Evolutionary conservation across 1,140 invertebrate genomes (phyloP), one percentile per base, ranked within the genome.

Genomic region (Brachystomella parvula): DNA sequence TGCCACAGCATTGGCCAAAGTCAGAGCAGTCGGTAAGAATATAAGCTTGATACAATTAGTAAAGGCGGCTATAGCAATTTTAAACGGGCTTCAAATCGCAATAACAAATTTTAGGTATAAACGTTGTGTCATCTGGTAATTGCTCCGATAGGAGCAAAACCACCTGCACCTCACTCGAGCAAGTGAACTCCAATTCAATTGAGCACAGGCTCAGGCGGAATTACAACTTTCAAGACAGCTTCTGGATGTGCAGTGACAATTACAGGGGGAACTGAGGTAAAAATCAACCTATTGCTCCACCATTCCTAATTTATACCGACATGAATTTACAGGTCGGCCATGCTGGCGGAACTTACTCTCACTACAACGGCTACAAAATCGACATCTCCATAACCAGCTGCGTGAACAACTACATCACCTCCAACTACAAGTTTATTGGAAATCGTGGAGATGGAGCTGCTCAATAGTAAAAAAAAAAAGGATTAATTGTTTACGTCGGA

Each of bases 281-380:
- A n/a, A n/a, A n/a, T n/a, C n/a, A n/a, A n/a, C 21, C 31, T 28
- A 58, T 31, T 59, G 31, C 26, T 26, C 44, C 1, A 62, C 19
- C 9, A 26, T 63, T 49, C 21, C 19, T 9, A 39, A 12, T 9
- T 35, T 24, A 49, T 6, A 26, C 12, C 35, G 68, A 65, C n/a
- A n/a, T n/a, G n/a, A n/a, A n/a, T n/a, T n/a, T n/a, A n/a, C n/a
- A n/a, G n/a, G 56, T 44, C 39, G 71, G 67, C 12, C 71, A 72
- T 56, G 67, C 67, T 6, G 33, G 32, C 24, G 67, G 67, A 47
- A 67, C 67, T 24, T 69, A 72, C 32, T 69, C 67, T 44, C 71
- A 72, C 30, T 72, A 63, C 61, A 72, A 72, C 47, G 71, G 71
- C 0, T 72, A 72, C 67, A 72, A 72, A 47, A 12, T 66, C 2